These are phyloP conservation scores for Enhydra lutris DNA, from an alignment of 2,113 vertebrate species.

Conservation along the genomic window DNA sequence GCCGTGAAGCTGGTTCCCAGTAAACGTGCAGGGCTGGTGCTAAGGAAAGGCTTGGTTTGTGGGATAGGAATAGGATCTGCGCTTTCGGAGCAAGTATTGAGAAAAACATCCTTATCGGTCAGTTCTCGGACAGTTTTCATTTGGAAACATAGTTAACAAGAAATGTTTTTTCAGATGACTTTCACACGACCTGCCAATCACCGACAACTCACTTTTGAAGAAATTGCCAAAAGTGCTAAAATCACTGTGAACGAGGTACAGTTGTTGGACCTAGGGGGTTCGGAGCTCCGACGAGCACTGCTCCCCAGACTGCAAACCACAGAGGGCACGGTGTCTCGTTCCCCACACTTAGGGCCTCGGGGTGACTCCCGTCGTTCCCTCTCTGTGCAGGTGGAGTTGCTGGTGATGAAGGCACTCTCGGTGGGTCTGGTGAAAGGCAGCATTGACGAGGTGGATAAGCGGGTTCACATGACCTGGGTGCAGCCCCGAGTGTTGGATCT, in stretches of 20 bases:
- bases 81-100: neutral
- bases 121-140: neutral
- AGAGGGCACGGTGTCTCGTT: rapidly evolving
- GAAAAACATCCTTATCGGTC: neutral
- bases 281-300: neutral
- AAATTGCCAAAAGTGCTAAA: slow-evolving; percentile 94
- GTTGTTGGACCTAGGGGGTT: neutral
- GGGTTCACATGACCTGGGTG: slow-evolving; percentile 99
- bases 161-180: slow-evolving; percentile 89
- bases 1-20: too few species aligned
- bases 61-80: neutral
- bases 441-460: slow-evolving; percentile 96
- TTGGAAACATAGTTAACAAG: neutral
- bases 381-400: slow-evolving; percentile 90
- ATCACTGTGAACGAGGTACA: slow-evolving; percentile 93
- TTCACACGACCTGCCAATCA: slow-evolving; percentile 98
- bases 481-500: slow-evolving; percentile 95
- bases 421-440: slow-evolving; percentile 96
- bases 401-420: slow-evolving; percentile 98
- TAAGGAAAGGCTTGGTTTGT: neutral
- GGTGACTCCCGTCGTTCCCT: rapidly evolving
- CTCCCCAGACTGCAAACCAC: rapidly evolving
- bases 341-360: rapidly evolving
- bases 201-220: slow-evolving; percentile 96
- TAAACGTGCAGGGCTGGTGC: neutral